Evolutionary conservation across 2,888 invertebrate genomes (phyloP).

Genomic region (Iphiclides podalirius): DNA sequence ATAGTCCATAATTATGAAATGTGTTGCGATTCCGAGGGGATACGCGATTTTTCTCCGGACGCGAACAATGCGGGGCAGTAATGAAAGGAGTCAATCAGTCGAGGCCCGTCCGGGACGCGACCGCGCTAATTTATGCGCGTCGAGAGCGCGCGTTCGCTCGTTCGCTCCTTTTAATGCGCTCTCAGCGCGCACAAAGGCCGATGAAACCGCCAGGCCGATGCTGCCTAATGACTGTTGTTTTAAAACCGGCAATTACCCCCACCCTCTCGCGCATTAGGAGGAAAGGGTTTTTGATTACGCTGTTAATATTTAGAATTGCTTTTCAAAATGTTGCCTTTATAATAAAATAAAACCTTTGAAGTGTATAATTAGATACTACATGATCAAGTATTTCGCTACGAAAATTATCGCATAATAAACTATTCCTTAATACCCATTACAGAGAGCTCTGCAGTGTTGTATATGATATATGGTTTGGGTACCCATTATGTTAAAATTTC

Average conservation of each 20-base stretch:
- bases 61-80: conserved; percentile 72
- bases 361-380: too few relatives aligned
- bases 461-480: too few relatives aligned
- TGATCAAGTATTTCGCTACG: too few relatives aligned
- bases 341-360: too few relatives aligned
- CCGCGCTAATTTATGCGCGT: conserved; percentile 73
- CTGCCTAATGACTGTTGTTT: conserved; percentile 21
- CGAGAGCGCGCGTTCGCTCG: conserved; percentile 39
- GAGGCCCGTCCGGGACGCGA: conserved; percentile 66
- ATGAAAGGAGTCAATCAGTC: conserved; percentile 79
- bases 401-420: too few relatives aligned
- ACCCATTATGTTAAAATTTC: too few relatives aligned
- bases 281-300: too few relatives aligned
- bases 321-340: too few relatives aligned
- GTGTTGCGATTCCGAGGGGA: conserved; percentile 73
- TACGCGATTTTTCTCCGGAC: conserved; percentile 70
- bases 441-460: too few relatives aligned
- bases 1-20: conserved; percentile 80
- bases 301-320: too few relatives aligned
- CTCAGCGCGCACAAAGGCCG: conserved; percentile 56
- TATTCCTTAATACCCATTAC: too few relatives aligned
- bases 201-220: conserved; percentile 37
- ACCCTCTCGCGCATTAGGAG: too few relatives aligned
- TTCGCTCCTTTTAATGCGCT: conserved; percentile 43
- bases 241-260: not conserved